These are phyloP conservation scores for Ginglymostoma cirratum DNA, from an alignment of 2,113 vertebrate species.

Conservation along the genomic window DNA sequence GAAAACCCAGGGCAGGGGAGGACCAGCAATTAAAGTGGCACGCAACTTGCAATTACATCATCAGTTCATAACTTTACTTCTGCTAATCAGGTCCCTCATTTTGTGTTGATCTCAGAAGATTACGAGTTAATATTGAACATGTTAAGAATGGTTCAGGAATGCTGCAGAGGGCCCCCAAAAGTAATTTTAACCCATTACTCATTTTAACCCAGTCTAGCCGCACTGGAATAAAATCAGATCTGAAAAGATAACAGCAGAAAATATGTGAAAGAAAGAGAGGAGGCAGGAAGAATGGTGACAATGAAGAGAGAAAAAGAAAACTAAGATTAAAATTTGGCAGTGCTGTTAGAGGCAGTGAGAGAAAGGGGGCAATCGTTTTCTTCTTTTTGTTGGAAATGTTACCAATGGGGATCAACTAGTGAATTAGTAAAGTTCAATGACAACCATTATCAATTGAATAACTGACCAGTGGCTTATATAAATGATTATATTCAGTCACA, in stretches of 20 bases:
- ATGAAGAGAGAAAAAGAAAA: not conserved
- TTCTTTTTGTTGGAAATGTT: not conserved
- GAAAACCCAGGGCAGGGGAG: not conserved
- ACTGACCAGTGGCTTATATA: not conserved
- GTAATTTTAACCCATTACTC: not conserved
- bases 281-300: not conserved
- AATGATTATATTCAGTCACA: not conserved
- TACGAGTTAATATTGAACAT: not conserved
- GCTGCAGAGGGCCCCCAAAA: not conserved
- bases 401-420: not conserved
- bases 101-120: not conserved
- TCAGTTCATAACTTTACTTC: not conserved
- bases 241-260: not conserved
- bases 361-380: not conserved
- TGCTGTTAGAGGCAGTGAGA: not conserved
- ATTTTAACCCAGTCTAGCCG: not conserved
- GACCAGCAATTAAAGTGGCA: not conserved
- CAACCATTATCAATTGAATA: not conserved
- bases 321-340: not conserved
- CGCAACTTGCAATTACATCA: not conserved
- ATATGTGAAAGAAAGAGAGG: not conserved
- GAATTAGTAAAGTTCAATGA: not conserved
- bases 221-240: not conserved
- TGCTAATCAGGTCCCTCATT: not conserved
- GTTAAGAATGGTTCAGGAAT: not conserved